Percentiles rank a stretch among this genome's conserved stretches.
phyloP scores from a whole-genome alignment of 2,888 invertebrate species.

The Polydrusus pterygomalis region DNA sequence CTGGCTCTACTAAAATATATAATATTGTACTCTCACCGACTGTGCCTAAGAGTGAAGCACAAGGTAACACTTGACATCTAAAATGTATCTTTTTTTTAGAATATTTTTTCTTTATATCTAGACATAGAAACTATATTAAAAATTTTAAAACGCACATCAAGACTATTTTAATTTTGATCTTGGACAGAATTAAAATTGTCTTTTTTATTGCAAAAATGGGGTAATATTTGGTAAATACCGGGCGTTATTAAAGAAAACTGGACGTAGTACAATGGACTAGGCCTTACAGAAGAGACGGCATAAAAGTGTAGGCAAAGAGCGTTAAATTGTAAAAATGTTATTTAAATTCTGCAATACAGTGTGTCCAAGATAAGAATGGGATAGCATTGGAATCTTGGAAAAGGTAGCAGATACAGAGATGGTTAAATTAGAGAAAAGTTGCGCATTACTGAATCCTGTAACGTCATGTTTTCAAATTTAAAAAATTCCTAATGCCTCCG shows the following conservation, averaged over 20 bases:
- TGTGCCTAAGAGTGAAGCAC: constrained; percentile 47
- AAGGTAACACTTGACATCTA: constrained; percentile 42
- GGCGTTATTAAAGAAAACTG: neutral
- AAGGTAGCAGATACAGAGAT: too few relatives aligned
- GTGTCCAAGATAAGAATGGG: too few relatives aligned
- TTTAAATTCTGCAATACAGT: too few relatives aligned
- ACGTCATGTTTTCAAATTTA: too few relatives aligned
- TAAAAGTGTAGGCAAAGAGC: neutral
- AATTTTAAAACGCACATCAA: constrained; percentile 19
- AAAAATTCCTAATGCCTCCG: too few relatives aligned
- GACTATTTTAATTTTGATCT: constrained; percentile 22
- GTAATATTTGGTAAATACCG: constrained; percentile 8
- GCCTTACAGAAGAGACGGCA: neutral
- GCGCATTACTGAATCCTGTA: too few relatives aligned
- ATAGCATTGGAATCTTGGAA: too few relatives aligned
- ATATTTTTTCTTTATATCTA: constrained; percentile 36
- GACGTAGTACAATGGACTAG: neutral
- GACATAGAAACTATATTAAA: constrained; percentile 37
- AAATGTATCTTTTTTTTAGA: constrained; percentile 37
- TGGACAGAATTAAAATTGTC: constrained; percentile 15
- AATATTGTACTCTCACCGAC: constrained; percentile 47
- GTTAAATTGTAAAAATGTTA: neutral
- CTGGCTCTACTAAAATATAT: constrained; percentile 29
- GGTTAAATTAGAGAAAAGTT: too few relatives aligned
- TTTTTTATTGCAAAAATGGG: constrained; percentile 21